Base-by-base conservation (phyloP, 2,113 vertebrate genomes). In the Scalopus aquaticus region DNA sequence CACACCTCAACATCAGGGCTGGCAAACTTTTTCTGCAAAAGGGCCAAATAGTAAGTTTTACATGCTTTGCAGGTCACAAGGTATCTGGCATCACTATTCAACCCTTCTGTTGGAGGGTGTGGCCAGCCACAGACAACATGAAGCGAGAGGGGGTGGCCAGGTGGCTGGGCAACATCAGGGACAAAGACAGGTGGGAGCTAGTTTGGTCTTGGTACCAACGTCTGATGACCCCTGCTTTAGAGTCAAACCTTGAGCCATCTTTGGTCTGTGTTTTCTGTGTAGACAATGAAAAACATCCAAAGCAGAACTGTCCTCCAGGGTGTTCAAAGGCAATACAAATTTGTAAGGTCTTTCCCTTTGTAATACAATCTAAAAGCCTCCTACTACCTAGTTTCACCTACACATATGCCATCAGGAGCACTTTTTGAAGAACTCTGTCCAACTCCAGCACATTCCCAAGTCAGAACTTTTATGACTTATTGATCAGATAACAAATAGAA, bases 231-330 rank as follows among this genome's bases (percentile, higher is more conserved):
- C 49, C 69, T 78, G 95, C 80, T 0, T 64, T 96, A 91, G 65
- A 86, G 81, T 88, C 82, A 88, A 72, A 85, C 94, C 93, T 97
- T 77, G 87, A 5, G n/a, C 91, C 96, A 89, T 98, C 98, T 98
- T 98, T 98, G 97, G 97, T 98, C 96, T 97, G 69, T 77, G 67
- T 65, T 87, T 97, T 78, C 74, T 81, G 95, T 91, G 77, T 11
- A 5, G 60, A 54, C 88, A 96, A 64, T 96, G 96, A 97, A 97
- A 97, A 93, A 87, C 74, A 10, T 60, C 86, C 96, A 54, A 92
- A 94, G 42, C 94, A 62, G 79, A 96, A 94, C 90, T 62, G 88
- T 76, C 26, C 16, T 46, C 9, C 79, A 94, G 83, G 82, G 1
- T 82, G 70, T 64, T 56, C 95, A 95, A 95, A 97, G 72, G 54